Conservation (phyloP, 1,140 invertebrate genomes). For the Ooceraea biroi region DNA sequence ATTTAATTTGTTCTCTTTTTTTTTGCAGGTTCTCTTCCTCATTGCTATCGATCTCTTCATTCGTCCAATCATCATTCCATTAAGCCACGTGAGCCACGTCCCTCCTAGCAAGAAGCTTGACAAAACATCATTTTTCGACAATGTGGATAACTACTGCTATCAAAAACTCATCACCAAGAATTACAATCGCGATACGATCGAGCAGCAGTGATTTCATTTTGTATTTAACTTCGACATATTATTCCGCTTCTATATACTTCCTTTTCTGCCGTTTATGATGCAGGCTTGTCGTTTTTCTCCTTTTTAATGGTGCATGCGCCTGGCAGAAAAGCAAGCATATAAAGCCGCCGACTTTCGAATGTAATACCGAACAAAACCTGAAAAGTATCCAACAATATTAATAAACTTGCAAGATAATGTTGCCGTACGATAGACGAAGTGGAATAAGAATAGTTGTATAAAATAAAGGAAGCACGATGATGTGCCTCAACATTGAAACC, state of each 20-base stretch:
- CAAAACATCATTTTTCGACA: slow-evolving; percentile 55
- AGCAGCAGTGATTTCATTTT: slow-evolving; percentile 73
- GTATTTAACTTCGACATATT: slow-evolving; percentile 50
- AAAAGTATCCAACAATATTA: slow-evolving; percentile 49
- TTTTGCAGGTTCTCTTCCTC: slow-evolving; percentile 80
- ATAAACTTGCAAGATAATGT: slow-evolving; percentile 42
- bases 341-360: slow-evolving; percentile 35
- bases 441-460: slow-evolving; percentile 58
- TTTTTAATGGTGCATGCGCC: slow-evolving; percentile 37
- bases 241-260: slow-evolving; percentile 51
- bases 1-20: slow-evolving; percentile 44
- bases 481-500: slow-evolving; percentile 21
- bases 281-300: slow-evolving; percentile 37
- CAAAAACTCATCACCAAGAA: slow-evolving; percentile 76
- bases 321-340: slow-evolving; percentile 60
- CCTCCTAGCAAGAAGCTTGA: slow-evolving; percentile 80
- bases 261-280: slow-evolving; percentile 51
- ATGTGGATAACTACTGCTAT: slow-evolving; percentile 76
- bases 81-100: slow-evolving; percentile 81
- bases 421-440: slow-evolving; percentile 33
- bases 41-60: slow-evolving; percentile 80
- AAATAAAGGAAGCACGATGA: slow-evolving; percentile 49
- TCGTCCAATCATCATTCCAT: slow-evolving; percentile 85
- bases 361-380: slow-evolving; percentile 48
- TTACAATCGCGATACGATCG: slow-evolving; percentile 76